Evolutionary conservation across 2,797 vertebrate species (phyloP).

Genomic region (Bucorvus abyssinicus): DNA sequence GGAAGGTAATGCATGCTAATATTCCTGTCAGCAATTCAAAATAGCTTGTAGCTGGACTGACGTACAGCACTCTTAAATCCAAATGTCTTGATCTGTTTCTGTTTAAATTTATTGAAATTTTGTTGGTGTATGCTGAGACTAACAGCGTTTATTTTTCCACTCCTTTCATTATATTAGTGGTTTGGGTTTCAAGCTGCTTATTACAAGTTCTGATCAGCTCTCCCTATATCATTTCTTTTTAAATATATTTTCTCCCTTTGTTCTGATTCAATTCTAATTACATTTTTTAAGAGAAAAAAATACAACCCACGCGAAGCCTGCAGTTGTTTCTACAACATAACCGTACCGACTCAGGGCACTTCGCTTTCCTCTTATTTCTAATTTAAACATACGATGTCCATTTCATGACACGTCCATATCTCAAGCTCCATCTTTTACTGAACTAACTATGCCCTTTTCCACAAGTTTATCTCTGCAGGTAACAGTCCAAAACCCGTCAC

Average conservation of each 20-base stretch:
- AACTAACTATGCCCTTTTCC: not conserved
- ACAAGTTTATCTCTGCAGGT: not conserved
- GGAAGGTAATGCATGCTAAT: conserved; percentile 5
- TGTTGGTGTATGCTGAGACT: not conserved
- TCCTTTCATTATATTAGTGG: not conserved
- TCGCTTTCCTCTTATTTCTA: not conserved
- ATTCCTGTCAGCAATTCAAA: not conserved
- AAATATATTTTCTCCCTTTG: not conserved
- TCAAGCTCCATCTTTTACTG: not conserved
- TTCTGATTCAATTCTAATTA: not conserved
- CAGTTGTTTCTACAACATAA: not conserved
- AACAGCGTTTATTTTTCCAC: not conserved
- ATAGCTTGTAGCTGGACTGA: not conserved
- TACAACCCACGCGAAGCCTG: not conserved
- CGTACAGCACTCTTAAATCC: not conserved
- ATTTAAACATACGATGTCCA: not conserved
- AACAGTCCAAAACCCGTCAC: not conserved
- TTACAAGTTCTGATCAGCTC: not conserved
- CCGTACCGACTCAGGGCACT: not conserved
- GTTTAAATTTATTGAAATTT: not conserved
- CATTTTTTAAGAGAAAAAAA: not conserved
- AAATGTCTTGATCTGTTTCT: not conserved
- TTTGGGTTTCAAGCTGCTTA: not conserved
- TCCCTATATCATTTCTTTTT: not conserved
- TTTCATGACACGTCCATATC: not conserved